phyloP scores from a whole-genome alignment of 2,797 vertebrate species.

The Bradypus variegatus region DNA sequence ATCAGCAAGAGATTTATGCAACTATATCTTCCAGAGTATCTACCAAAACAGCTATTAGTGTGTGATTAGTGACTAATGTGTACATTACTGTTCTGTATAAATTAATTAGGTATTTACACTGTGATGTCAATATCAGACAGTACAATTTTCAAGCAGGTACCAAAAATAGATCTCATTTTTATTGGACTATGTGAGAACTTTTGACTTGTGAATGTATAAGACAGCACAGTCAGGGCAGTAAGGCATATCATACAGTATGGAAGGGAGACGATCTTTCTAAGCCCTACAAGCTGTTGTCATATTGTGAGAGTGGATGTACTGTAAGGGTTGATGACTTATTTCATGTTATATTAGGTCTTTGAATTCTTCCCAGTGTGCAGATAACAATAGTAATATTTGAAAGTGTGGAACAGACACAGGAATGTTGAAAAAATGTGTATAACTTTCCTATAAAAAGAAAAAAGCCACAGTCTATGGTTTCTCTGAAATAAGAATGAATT shows the following conservation, averaged over 20 bases:
- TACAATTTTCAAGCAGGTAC: background rate
- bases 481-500: background rate
- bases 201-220: background rate
- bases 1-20: background rate
- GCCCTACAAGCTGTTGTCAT: background rate
- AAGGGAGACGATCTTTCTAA: background rate
- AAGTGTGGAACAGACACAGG: background rate
- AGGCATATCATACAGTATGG: background rate
- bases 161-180: conserved; percentile 30
- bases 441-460: background rate
- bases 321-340: background rate
- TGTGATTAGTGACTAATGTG: background rate
- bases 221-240: background rate
- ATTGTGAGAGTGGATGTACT: background rate
- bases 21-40: background rate
- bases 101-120: background rate
- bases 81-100: background rate
- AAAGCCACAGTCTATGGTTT: background rate
- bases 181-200: conserved; percentile 23
- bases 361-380: background rate
- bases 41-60: background rate
- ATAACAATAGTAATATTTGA: background rate
- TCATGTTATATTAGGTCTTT: background rate
- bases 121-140: background rate
- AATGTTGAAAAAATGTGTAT: background rate